Conservation (phyloP, 1,140 invertebrate genomes). For the Leptinotarsa texana region DNA sequence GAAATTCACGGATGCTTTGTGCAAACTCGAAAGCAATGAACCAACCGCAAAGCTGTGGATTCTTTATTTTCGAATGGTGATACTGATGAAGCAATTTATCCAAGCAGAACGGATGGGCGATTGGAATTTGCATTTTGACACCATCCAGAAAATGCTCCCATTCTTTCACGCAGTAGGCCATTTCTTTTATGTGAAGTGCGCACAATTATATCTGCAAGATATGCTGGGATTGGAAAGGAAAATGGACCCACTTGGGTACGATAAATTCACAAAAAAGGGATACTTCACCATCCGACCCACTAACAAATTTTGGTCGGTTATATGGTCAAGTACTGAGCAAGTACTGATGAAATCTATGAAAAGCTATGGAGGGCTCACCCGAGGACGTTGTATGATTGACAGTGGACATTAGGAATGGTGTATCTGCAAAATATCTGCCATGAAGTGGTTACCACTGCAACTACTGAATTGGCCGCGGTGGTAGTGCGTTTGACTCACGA, state of each 20-base stretch:
- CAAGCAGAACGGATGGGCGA: slow-evolving; percentile 47
- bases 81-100: slow-evolving; percentile 46
- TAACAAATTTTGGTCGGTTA: slow-evolving; percentile 50
- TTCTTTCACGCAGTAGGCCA: slow-evolving; percentile 56
- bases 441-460: background rate
- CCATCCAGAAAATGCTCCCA: slow-evolving; percentile 52
- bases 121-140: slow-evolving; percentile 51
- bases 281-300: slow-evolving; percentile 47
- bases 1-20: background rate
- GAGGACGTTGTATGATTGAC: slow-evolving; percentile 41
- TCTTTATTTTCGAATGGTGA: slow-evolving; percentile 47
- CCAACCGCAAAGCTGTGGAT: slow-evolving; percentile 48
- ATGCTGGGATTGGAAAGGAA: slow-evolving; percentile 49
- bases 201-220: slow-evolving; percentile 56
- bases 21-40: slow-evolving; percentile 26
- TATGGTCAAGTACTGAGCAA: slow-evolving; percentile 54
- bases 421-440: slow-evolving; percentile 30
- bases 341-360: slow-evolving; percentile 54
- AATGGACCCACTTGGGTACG: slow-evolving; percentile 22
- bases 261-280: slow-evolving; percentile 29
- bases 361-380: slow-evolving; percentile 31
- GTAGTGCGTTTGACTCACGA: too few relatives aligned
- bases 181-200: slow-evolving; percentile 57
- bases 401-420: slow-evolving; percentile 25
- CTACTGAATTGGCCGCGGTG: background rate